Evolutionary conservation across 1,140 invertebrate species (phyloP).

Genomic region (Drosophila erecta): DNA sequence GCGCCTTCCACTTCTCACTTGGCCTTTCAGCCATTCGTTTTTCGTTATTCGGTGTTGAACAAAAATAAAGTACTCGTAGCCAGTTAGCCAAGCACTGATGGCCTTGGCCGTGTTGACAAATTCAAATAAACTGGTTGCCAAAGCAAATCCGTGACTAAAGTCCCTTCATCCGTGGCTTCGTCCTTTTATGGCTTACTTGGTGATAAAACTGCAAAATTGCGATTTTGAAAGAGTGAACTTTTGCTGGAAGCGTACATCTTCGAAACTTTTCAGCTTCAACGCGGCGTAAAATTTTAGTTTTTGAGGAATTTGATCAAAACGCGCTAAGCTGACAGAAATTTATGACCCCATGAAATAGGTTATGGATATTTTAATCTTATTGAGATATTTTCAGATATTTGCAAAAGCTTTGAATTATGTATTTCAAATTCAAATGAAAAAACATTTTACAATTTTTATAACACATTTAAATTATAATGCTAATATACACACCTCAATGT

Average conservation of each 20-base stretch:
- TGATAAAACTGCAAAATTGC: slow-evolving; percentile 15
- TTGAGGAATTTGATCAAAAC: neutral
- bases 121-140: slow-evolving; percentile 38
- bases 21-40: slow-evolving; percentile 10
- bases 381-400: neutral
- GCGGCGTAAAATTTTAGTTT: slow-evolving; percentile 1
- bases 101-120: slow-evolving; percentile 54
- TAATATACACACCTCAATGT: too few relatives aligned
- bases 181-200: slow-evolving; percentile 17
- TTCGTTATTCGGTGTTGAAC: slow-evolving; percentile 32
- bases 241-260: neutral
- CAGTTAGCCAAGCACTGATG: slow-evolving; percentile 47
- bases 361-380: neutral
- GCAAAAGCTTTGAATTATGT: too few relatives aligned
- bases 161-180: slow-evolving; percentile 7
- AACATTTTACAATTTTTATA: too few relatives aligned
- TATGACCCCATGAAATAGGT: neutral
- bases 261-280: neutral
- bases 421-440: too few relatives aligned
- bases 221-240: slow-evolving; percentile 11
- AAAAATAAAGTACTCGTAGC: slow-evolving; percentile 36
- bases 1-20: slow-evolving; percentile 3
- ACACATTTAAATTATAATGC: too few relatives aligned
- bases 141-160: slow-evolving; percentile 12
- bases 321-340: neutral